phyloP scores from a whole-genome alignment of 2,113 vertebrate species.

The Gnathonemus longibarbis region DNA sequence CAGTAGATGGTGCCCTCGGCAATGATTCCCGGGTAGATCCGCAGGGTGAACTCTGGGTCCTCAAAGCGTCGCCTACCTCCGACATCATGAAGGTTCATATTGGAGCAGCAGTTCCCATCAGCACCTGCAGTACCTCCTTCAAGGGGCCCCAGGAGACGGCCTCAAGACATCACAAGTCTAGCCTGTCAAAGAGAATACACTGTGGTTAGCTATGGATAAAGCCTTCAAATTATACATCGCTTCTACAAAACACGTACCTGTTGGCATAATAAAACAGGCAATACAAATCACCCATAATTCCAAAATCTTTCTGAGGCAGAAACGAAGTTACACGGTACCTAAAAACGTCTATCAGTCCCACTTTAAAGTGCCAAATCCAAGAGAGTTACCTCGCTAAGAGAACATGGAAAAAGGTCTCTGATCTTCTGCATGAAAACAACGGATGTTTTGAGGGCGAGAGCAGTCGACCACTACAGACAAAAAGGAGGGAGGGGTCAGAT shows the following conservation, averaged over 20 bases:
- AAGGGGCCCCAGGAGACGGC: constrained; percentile 36
- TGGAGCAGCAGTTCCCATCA: constrained; percentile 81
- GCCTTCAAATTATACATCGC: neutral
- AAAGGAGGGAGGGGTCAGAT: constrained; percentile 4
- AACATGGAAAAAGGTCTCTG: neutral
- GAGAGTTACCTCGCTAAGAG: neutral
- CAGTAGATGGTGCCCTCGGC: constrained; percentile 95
- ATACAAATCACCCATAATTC: neutral
- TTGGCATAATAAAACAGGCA: neutral
- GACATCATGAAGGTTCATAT: constrained; percentile 93
- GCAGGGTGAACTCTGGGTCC: constrained; percentile 86
- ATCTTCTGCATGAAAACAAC: constrained; percentile 1
- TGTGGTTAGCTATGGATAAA: neutral
- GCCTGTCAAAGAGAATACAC: constrained; percentile 44
- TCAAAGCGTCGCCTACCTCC: constrained; percentile 91
- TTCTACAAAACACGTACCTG: neutral
- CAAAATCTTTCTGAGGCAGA: neutral
- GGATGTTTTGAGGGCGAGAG: neutral
- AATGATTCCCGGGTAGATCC: constrained; percentile 86
- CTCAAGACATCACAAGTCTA: constrained; percentile 70
- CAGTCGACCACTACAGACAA: neutral
- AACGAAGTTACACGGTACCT: neutral
- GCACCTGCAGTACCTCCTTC: constrained; percentile 64
- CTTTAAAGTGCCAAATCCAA: neutral
- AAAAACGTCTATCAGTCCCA: neutral